Evolutionary conservation across 2,888 invertebrate genomes (phyloP).

Genomic region (Rhagonycha fulva): DNA sequence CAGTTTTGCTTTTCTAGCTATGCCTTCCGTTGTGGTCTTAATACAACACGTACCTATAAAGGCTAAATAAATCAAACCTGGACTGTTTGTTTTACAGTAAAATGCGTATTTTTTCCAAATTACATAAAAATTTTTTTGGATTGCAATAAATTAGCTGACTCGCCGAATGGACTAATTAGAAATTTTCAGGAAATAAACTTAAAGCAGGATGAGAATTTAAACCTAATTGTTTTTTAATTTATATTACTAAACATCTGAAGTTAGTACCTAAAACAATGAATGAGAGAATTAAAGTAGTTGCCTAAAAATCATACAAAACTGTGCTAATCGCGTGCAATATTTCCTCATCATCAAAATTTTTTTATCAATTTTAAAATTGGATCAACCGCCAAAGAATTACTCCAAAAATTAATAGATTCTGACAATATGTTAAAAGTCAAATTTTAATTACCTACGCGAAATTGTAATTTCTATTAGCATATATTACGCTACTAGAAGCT

Average conservation of each 20-base stretch:
- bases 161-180: background rate
- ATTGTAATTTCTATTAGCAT: background rate
- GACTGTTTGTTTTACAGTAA: too few relatives aligned
- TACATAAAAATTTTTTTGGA: too few relatives aligned
- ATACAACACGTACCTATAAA: too few relatives aligned
- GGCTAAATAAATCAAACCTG: too few relatives aligned
- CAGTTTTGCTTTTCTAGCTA: too few relatives aligned
- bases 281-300: background rate
- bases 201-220: background rate
- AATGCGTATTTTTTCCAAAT: too few relatives aligned
- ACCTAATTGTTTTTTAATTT: background rate
- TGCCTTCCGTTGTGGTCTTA: too few relatives aligned
- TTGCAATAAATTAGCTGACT: background rate
- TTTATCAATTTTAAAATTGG: too few relatives aligned
- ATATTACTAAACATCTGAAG: background rate
- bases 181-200: background rate
- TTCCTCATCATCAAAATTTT: background rate
- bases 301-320: background rate
- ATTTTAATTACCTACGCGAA: background rate
- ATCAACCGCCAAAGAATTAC: background rate
- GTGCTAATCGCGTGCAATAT: background rate
- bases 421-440: too few relatives aligned
- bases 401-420: too few relatives aligned
- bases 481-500: background rate
- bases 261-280: background rate